Conservation (phyloP, 2,888 invertebrate species). For the Allacma fusca region DNA sequence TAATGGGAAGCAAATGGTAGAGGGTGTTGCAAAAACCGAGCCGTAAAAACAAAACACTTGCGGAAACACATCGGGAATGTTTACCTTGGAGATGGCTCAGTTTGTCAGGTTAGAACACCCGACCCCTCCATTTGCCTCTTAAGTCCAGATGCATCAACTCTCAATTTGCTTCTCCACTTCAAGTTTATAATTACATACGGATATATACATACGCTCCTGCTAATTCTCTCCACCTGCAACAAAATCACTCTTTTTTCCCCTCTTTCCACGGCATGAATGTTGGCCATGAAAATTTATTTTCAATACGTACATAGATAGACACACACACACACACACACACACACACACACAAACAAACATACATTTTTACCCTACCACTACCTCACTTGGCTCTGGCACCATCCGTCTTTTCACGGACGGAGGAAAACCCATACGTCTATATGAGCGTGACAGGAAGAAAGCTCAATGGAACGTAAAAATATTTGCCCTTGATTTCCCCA, state of each 20-base stretch:
- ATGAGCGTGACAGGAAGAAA: conserved; percentile 32
- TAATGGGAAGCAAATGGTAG: no score
- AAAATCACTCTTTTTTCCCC: background rate
- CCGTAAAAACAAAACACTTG: background rate
- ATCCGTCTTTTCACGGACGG: conserved; percentile 23
- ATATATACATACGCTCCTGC: no score
- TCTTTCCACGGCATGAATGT: background rate
- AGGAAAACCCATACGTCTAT: conserved; percentile 31
- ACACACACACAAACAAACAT: conserved; percentile 21
- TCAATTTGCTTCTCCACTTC: no score
- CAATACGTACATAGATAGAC: background rate
- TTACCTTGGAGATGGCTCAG: background rate
- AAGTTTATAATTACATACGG: no score
- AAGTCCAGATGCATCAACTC: no score
- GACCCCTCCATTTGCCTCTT: no score
- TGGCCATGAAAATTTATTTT: conserved; percentile 21
- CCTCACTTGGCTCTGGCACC: conserved; percentile 3
- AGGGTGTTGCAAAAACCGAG: background rate
- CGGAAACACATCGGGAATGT: background rate
- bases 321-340: no score
- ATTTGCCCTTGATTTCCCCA: conserved; percentile 37
- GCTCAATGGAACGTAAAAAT: conserved; percentile 43
- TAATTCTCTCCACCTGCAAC: conserved; percentile 8
- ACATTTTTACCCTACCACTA: conserved; percentile 10
- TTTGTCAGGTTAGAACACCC: background rate